phyloP scores from a whole-genome alignment of 2,888 invertebrate species.

The Cephus spinipes region DNA sequence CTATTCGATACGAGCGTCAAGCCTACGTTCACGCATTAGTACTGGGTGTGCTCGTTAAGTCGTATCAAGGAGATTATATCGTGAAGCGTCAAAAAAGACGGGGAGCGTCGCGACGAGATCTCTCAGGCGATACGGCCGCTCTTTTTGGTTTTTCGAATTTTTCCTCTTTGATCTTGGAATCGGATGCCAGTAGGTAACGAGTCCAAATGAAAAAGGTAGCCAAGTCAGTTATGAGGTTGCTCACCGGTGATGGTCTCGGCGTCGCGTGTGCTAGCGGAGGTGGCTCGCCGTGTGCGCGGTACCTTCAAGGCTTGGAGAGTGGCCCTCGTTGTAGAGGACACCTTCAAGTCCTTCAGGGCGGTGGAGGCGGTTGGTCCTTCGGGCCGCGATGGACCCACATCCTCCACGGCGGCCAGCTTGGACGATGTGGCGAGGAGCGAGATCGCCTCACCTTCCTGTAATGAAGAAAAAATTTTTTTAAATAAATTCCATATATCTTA shows the following conservation, averaged over 20 bases:
- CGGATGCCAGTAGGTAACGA: not conserved
- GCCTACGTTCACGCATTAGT: not conserved
- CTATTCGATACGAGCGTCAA: not conserved
- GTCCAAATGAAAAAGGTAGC: not conserved
- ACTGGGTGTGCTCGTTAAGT: not conserved
- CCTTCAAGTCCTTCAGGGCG: slow-evolving; percentile 41
- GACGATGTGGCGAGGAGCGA: slow-evolving; percentile 68
- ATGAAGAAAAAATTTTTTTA: not conserved
- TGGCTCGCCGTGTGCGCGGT: slow-evolving; percentile 68
- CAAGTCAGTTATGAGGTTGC: slow-evolving; percentile 26
- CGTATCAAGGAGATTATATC: not conserved
- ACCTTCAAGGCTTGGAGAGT: slow-evolving; percentile 61
- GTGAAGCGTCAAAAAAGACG: not conserved
- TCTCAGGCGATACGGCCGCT: accelerated
- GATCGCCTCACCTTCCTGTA: slow-evolving; percentile 65
- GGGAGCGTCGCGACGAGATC: not conserved
- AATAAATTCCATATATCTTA: not conserved
- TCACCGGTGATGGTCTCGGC: slow-evolving; percentile 80
- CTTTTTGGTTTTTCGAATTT: not conserved
- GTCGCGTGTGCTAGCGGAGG: slow-evolving; percentile 68
- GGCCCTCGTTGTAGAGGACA: slow-evolving; percentile 61
- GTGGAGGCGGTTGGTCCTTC: slow-evolving; percentile 56
- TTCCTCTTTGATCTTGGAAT: not conserved
- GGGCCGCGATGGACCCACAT: slow-evolving; percentile 80
- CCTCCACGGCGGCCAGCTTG: slow-evolving; percentile 86